Base-by-base conservation (phyloP, 1,140 invertebrate species). In the Drosophila parabipectinata region DNA sequence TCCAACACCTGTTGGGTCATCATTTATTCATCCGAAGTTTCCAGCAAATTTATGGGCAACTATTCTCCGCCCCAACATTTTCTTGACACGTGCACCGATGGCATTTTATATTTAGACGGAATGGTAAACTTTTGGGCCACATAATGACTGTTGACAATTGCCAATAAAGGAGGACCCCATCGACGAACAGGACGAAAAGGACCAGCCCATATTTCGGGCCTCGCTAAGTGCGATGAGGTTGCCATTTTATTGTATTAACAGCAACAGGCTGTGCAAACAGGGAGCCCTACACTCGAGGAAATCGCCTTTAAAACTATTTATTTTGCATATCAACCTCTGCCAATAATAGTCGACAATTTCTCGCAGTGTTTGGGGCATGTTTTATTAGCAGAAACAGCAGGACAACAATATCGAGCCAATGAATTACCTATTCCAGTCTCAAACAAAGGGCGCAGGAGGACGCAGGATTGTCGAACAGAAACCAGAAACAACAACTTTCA, bases 361-460 rank as follows among this genome's bases (percentile, higher is more conserved):
- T 39, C 41, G 3, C 48, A 30, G 72, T 75, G 72, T 4, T 37
- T 21, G 51, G 52, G 47, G 28, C 37, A 68, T 61, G 51, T 76
- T 77, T 77, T 77, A 77, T 77, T 77, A 69, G 63, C 63, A 59
- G 52, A 37, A 76, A 52, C 72, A 77, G 63, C 72, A 37, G 72
- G 73, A 76, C 9, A 52, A 41, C 41, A n/a, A 39, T 41, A 24
- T 37, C 56, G 24, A 69, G 51, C 66, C 75, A 76, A 69, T 77
- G 73, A 77, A 77, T 77, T 77, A 77, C 72, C 72, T 76, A 52
- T 39, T 53, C 12, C 26, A 44, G 15, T 26, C 32, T 37, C 51
- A 4, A 53, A 62, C 52, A 34, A 51, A 28, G 26, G n/a, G 39
- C 39, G 12, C 12, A 52, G 68, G 71, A 48, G 66, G 75, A 75